A percentile compares a stretch with the other conserved stretches of the same genome.
phyloP scores from a whole-genome alignment of 1,140 invertebrate genomes.

The Camponotus floridanus region DNA sequence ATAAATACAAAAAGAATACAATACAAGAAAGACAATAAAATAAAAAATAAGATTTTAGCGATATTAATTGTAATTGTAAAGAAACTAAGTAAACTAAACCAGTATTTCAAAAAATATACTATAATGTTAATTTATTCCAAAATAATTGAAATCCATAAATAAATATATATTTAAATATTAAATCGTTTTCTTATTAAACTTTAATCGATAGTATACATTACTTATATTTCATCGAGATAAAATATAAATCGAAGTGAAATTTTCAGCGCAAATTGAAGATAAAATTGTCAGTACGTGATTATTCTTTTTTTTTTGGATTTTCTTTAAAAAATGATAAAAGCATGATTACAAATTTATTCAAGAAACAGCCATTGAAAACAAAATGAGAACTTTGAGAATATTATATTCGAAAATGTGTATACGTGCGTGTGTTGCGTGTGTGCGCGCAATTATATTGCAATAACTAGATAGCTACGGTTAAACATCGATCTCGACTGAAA shows the following conservation, averaged over 20 bases:
- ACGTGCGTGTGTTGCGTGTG: no score
- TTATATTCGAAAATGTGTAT: neutral
- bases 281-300: neutral
- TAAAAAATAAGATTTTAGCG: constrained; percentile 16
- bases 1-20: constrained; percentile 12
- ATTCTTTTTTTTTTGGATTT: neutral
- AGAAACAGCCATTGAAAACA: neutral
- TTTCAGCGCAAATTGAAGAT: neutral
- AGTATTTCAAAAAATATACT: neutral
- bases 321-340: neutral
- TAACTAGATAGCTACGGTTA: neutral
- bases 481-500: neutral
- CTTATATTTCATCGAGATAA: neutral
- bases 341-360: neutral
- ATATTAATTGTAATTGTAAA: neutral
- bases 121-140: neutral
- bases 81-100: neutral
- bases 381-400: neutral
- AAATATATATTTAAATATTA: constrained; percentile 19
- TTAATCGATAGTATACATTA: constrained; percentile 16
- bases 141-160: neutral
- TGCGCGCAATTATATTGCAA: neutral
- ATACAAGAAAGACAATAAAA: neutral
- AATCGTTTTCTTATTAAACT: constrained; percentile 25
- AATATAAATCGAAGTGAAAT: constrained; percentile 16